Evolutionary conservation across 2,888 invertebrate genomes (phyloP), one percentile per base, ranked within the genome.

Genomic region (Phragmatobia fuliginosa): DNA sequence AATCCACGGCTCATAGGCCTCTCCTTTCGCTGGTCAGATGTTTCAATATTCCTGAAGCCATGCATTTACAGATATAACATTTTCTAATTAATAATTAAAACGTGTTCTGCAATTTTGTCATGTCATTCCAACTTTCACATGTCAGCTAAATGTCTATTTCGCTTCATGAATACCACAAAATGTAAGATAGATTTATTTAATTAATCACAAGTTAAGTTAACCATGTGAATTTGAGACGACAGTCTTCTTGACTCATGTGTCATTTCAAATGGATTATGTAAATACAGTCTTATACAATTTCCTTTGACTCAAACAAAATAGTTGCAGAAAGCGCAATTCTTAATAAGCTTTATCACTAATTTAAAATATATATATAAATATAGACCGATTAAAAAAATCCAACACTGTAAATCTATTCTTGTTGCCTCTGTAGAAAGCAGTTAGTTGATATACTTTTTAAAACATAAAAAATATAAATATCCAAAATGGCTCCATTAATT

Each of bases 101-200:
- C 21, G 41, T 18, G 49, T 62, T 60, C 14, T 28, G n/a, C 56
- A 61, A 52, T 52, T 65, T 38, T 62, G 58, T 65, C 7, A 68
- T 28, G 56, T 25, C 49, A 36, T 33, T 28, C 32, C 33, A 18
- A 75, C 80, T 81, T 80, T 81, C 82, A 77, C 75, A 62, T 75
- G 75, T 74, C 74, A 77, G 62, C 66, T 62, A 59, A 45, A 66
- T 38, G 58, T 71, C 21, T 58, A 38, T 41, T 52, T 62, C 18
- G 45, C 62, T 62, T 65, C 10, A 60, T 28, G 25, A 63, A 60
- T 16, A 38, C 52, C 64, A 61, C 28, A 28, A 52, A 67, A 52
- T 52, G 25, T 21, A 31, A 18, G 28, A 14, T 31, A 60, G 52
- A 60, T 45, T 52, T 64, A 67, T 52, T 67, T 33, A 71, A 61